Percentiles rank a stretch among this genome's conserved stretches.
Evolutionary conservation across 2,113 vertebrate species (phyloP).

Genomic region (Camelus bactrianus): DNA sequence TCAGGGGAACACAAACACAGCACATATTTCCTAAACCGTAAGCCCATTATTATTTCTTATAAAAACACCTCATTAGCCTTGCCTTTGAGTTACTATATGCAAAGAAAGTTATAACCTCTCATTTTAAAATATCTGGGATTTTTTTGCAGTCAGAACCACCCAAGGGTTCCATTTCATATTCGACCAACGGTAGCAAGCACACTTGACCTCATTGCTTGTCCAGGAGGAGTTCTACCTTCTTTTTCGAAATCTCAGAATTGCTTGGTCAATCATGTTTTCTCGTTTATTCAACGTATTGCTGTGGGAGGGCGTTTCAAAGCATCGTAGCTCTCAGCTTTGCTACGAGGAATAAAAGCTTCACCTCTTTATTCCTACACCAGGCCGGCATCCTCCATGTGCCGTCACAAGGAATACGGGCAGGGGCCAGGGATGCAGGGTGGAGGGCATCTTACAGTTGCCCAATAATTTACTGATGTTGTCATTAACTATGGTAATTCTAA

Average conservation of each 20-base stretch:
- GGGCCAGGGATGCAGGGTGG: background rate
- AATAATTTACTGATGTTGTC: background rate
- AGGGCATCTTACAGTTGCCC: background rate
- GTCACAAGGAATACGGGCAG: background rate
- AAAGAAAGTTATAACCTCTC: background rate
- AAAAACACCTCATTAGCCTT: background rate
- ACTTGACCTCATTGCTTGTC: background rate
- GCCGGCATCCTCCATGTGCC: accelerated
- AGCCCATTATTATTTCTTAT: background rate
- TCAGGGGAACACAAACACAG: too few relatives aligned
- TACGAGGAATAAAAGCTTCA: background rate
- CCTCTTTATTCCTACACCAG: background rate
- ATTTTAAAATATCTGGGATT: background rate
- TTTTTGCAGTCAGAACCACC: background rate
- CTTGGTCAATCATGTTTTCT: background rate
- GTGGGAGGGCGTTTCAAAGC: background rate
- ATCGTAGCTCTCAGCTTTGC: background rate
- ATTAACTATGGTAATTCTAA: background rate
- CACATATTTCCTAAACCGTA: background rate
- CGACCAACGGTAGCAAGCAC: background rate
- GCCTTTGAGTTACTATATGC: background rate
- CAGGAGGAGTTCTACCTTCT: background rate
- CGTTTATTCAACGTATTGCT: background rate
- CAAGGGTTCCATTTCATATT: background rate
- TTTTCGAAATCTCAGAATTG: background rate